These are phyloP conservation scores for Cartodere bifasciata DNA, from an alignment of 2,888 invertebrate genomes.

Conservation along the genomic window DNA sequence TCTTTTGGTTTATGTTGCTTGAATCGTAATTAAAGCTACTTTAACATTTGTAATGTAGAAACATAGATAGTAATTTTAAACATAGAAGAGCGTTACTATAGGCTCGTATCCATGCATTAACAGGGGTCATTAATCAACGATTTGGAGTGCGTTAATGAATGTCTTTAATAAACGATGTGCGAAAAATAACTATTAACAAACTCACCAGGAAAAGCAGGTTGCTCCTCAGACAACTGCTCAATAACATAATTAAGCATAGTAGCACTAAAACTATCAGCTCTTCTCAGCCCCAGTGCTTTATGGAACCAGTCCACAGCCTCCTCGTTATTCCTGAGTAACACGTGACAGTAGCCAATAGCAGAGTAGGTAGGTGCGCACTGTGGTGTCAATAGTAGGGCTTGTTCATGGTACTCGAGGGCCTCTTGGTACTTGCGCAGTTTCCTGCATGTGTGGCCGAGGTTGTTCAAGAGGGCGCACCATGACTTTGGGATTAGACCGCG, in stretches of 20 bases:
- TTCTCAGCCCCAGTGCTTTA: constrained; percentile 70
- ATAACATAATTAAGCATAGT: constrained; percentile 74
- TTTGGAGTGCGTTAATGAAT: too few relatives aligned
- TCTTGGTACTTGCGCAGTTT: constrained; percentile 71
- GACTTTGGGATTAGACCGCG: constrained; percentile 55
- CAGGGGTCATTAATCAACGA: too few relatives aligned
- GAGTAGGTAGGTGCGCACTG: constrained; percentile 65
- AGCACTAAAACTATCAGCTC: constrained; percentile 84
- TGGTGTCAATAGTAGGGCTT: constrained; percentile 62
- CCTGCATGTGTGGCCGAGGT: constrained; percentile 76
- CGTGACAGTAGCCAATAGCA: constrained; percentile 74
- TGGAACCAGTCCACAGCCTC: constrained; percentile 57
- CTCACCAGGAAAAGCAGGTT: constrained; percentile 39
- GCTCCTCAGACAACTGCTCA: constrained; percentile 54
- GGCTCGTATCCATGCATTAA: too few relatives aligned
- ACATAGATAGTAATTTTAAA: too few relatives aligned
- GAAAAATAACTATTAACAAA: too few relatives aligned
- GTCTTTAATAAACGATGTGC: too few relatives aligned
- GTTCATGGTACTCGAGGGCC: constrained; percentile 72
- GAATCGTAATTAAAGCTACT: too few relatives aligned
- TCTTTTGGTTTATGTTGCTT: too few relatives aligned
- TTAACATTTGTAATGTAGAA: too few relatives aligned
- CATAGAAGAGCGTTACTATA: too few relatives aligned
- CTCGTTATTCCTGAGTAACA: constrained; percentile 58
- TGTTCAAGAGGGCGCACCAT: constrained; percentile 85